A percentile compares a stretch with the other conserved stretches of the same genome.
Conservation (phyloP, 2,797 vertebrate species). For the Hippocampus kuda region DNA sequence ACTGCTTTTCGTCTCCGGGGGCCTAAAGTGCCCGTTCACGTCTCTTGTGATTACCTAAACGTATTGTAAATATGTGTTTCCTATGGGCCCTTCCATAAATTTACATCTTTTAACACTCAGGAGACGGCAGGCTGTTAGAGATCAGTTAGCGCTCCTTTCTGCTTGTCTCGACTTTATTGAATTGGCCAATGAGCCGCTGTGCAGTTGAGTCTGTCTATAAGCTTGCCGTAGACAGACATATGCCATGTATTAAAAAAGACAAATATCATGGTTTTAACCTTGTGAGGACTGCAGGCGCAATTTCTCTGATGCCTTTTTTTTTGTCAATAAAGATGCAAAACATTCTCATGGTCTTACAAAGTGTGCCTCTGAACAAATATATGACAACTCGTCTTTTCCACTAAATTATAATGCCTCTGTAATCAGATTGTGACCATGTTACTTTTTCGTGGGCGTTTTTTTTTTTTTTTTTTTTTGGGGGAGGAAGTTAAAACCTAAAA, state of each 20-base stretch:
- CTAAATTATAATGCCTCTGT: not conserved
- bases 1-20: constrained; percentile 76
- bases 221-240: constrained; percentile 48
- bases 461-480: no score
- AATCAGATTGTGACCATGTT: not conserved
- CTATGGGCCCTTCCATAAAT: constrained; percentile 73
- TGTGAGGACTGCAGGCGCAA: constrained; percentile 35
- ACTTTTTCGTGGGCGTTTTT: not conserved
- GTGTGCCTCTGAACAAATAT: not conserved
- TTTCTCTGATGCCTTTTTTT: constrained; percentile 29
- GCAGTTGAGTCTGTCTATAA: constrained; percentile 48
- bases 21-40: constrained; percentile 66
- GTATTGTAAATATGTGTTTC: constrained; percentile 78
- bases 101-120: constrained; percentile 78
- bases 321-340: constrained; percentile 36
- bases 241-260: constrained; percentile 57
- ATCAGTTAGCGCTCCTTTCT: constrained; percentile 60
- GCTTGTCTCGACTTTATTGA: constrained; percentile 64
- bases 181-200: constrained; percentile 63
- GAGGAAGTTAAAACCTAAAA: no score
- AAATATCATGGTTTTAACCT: constrained; percentile 53
- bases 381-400: not conserved
- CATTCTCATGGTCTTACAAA: not conserved
- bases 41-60: constrained; percentile 88
- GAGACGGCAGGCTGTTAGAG: constrained; percentile 69